These are phyloP conservation scores for Aricia agestis DNA, from an alignment of 1,140 invertebrate genomes.

Conservation along the genomic window DNA sequence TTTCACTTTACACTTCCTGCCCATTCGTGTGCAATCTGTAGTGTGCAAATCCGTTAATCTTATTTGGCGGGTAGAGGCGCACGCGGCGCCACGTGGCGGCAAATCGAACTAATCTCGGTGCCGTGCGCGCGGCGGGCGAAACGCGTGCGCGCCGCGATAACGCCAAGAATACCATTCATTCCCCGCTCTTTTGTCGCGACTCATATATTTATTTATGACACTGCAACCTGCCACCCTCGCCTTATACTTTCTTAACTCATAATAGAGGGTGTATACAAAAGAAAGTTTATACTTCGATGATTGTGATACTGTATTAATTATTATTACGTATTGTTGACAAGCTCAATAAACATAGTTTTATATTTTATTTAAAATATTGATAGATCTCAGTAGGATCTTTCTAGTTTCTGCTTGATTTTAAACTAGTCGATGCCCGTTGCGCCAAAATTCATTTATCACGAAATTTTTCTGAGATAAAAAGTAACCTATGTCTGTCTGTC, in stretches of 20 bases:
- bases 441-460: too few relatives aligned
- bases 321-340: background rate
- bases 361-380: too few relatives aligned
- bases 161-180: slow-evolving; percentile 74
- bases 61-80: slow-evolving; percentile 62
- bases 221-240: slow-evolving; percentile 61
- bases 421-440: too few relatives aligned
- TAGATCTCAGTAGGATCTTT: too few relatives aligned
- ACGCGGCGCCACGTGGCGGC: slow-evolving; percentile 70
- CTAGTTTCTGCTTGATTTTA: too few relatives aligned
- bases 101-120: slow-evolving; percentile 70
- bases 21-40: slow-evolving; percentile 75
- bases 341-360: too few relatives aligned
- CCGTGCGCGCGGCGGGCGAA: slow-evolving; percentile 63
- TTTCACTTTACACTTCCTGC: slow-evolving; percentile 75
- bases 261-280: slow-evolving; percentile 22
- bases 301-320: background rate
- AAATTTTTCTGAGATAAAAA: too few relatives aligned
- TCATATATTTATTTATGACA: slow-evolving; percentile 75
- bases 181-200: slow-evolving; percentile 68
- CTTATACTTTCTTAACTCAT: slow-evolving; percentile 37
- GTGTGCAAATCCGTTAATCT: slow-evolving; percentile 75
- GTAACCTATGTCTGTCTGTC: too few relatives aligned
- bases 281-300: background rate
- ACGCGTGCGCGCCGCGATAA: slow-evolving; percentile 70